Conservation (phyloP, 1,140 invertebrate genomes). For the Hyles vespertilio region DNA sequence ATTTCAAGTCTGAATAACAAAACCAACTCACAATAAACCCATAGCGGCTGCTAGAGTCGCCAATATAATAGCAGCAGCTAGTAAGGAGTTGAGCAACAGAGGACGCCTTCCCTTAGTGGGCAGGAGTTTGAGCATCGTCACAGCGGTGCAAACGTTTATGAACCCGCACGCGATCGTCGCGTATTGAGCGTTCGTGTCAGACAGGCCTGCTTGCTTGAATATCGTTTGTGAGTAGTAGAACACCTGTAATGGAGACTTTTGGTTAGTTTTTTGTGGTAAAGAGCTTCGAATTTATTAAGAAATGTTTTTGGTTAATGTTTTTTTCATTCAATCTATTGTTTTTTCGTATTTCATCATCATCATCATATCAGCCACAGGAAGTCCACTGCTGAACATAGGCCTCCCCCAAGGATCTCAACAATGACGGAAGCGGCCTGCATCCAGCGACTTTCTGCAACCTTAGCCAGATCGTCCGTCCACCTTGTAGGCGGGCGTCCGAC, state of each 20-base stretch:
- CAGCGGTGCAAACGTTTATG: constrained; percentile 83
- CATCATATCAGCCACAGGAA: too few species aligned
- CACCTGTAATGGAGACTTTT: constrained; percentile 71
- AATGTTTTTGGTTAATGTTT: too few species aligned
- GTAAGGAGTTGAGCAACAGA: constrained; percentile 77
- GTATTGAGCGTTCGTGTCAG: constrained; percentile 75
- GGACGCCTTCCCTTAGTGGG: constrained; percentile 76
- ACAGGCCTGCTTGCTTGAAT: constrained; percentile 81
- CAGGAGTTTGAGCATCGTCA: constrained; percentile 78
- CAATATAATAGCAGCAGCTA: constrained; percentile 73
- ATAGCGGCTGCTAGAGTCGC: constrained; percentile 77
- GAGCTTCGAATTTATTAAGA: too few species aligned
- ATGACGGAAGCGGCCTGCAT: too few species aligned
- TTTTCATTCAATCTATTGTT: too few species aligned
- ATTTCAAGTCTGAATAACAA: neutral
- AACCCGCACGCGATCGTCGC: constrained; percentile 84
- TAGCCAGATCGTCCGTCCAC: too few species aligned
- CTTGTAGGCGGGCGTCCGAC: too few species aligned
- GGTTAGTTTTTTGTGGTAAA: too few species aligned
- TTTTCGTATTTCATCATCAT: too few species aligned
- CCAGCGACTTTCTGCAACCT: too few species aligned
- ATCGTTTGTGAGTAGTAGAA: constrained; percentile 89
- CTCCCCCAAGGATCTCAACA: too few species aligned
- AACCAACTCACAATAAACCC: constrained; percentile 76
- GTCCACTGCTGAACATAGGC: too few species aligned